A percentile compares a stretch with the other conserved stretches of the same genome.
Evolutionary conservation across 2,888 invertebrate species (phyloP).

Genomic region (Xestia c-nigrum): DNA sequence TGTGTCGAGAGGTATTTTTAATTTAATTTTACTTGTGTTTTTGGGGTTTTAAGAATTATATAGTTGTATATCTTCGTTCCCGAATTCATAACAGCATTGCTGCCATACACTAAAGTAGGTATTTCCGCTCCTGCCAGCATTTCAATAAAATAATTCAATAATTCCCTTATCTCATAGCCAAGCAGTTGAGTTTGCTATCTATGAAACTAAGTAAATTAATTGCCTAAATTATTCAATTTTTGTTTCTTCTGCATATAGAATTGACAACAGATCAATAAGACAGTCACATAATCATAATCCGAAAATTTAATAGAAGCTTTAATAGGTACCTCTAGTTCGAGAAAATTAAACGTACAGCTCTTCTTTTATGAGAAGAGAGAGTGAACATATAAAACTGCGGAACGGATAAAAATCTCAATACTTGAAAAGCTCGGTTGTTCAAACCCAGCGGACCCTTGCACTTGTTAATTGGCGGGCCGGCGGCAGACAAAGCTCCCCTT

Average conservation of each 20-base stretch:
- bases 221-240: neutral
- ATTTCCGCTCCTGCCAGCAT: too few relatives aligned
- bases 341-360: neutral
- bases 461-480: slow-evolving; percentile 46
- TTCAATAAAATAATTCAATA: too few relatives aligned
- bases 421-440: slow-evolving; percentile 35
- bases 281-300: neutral
- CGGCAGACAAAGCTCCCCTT: slow-evolving; percentile 33
- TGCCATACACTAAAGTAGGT: too few relatives aligned
- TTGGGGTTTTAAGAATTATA: too few relatives aligned
- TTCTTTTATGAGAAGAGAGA: neutral
- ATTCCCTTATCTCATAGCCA: neutral
- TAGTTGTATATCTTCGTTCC: too few relatives aligned
- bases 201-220: slow-evolving; percentile 14
- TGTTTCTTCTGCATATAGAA: neutral
- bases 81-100: too few relatives aligned
- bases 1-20: too few relatives aligned
- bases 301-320: neutral
- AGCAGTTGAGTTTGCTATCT: neutral
- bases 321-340: neutral
- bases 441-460: slow-evolving; percentile 18
- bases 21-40: too few relatives aligned
- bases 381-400: slow-evolving; percentile 1
- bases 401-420: slow-evolving; percentile 43
- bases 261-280: too few relatives aligned